Evolutionary conservation across 2,113 vertebrate species (phyloP), one percentile per base, ranked within the genome.

Genomic region (Thermophis baileyi): DNA sequence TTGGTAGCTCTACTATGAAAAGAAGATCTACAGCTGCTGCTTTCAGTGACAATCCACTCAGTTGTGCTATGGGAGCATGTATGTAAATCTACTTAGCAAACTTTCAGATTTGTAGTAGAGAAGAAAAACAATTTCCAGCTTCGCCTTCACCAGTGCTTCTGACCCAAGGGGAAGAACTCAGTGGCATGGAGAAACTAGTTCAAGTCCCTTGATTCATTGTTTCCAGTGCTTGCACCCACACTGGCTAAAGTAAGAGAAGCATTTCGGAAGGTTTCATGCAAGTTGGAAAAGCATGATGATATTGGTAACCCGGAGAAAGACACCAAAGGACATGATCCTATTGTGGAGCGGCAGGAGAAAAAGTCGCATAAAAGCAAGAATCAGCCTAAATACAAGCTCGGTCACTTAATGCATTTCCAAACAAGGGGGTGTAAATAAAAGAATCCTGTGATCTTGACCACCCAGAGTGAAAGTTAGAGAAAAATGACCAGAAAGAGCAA

Each of bases 241-340:
- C 1, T 46, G n/a, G 91, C 49, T 87, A 88, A 92, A 88, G 92
- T 93, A 93, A 57, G 94, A 55, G 63, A 93, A 95, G 60, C 94
- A 94, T 96, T 96, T 87, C 49, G 95, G 95, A 6, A 88, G 92
- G 94, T 57, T 92, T 20, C 1, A 25, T 0, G 16, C 4, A 57
- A 96, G 47, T 57, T 35, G 88, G 74, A 91, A 93, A 89, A 60
- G 14, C 16, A 60, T 16, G 51, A 35, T 46, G 92, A 11, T 87
- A 50, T 49, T 25, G 6, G 60, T 50, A 85, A 81, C 63, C 30
- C 35, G 3, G 24, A 60, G 4, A 51, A 90, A 87, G 74, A 8
- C 1, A 1, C 35, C 85, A 49, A 44, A 50, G 50, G 89, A 44
- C 51, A 7, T 10, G 22, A 2, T 40, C 85, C 91, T 49, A 14